phyloP scores from a whole-genome alignment of 1,140 invertebrate species.

The Apis laboriosa region DNA sequence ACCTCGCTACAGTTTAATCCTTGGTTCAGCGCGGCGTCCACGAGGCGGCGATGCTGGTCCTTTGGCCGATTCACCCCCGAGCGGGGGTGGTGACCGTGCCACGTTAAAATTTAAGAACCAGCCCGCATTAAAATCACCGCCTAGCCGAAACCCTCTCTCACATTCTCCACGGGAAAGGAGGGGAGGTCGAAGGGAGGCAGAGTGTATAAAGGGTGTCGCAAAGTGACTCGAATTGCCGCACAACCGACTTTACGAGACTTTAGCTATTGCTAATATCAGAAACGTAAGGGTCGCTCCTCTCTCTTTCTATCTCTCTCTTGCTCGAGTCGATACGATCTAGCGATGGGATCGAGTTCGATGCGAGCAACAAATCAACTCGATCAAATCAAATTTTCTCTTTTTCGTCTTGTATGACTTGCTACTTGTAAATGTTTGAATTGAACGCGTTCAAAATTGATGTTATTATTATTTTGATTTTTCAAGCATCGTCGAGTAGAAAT shows the following conservation, averaged over 20 bases:
- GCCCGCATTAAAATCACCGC: conserved; percentile 75
- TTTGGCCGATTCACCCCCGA: neutral
- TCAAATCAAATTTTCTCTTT: no score
- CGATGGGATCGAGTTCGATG: no score
- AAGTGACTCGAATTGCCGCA: conserved; percentile 80
- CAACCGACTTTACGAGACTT: conserved; percentile 77
- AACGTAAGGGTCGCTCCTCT: conserved; percentile 53
- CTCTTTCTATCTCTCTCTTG: conserved; percentile 15
- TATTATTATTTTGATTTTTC: no score
- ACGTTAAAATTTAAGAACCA: conserved; percentile 70
- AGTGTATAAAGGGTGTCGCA: conserved; percentile 79
- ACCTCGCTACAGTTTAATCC: conserved; percentile 61
- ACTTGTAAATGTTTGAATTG: no score
- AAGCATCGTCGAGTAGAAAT: no score
- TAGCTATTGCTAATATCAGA: conserved; percentile 79
- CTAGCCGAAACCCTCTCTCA: conserved; percentile 30
- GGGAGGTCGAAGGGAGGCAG: conserved; percentile 47
- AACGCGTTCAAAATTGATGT: no score
- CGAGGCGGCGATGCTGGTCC: conserved; percentile 31
- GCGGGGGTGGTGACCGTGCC: neutral
- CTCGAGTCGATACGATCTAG: neutral
- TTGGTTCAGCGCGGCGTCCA: conserved; percentile 45
- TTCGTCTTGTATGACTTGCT: no score
- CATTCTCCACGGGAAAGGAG: conserved; percentile 51
- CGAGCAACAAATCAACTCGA: no score